Percentiles rank a stretch among this genome's conserved stretches.
phyloP scores from a whole-genome alignment of 2,113 vertebrate genomes.

The Connochaetes taurinus region DNA sequence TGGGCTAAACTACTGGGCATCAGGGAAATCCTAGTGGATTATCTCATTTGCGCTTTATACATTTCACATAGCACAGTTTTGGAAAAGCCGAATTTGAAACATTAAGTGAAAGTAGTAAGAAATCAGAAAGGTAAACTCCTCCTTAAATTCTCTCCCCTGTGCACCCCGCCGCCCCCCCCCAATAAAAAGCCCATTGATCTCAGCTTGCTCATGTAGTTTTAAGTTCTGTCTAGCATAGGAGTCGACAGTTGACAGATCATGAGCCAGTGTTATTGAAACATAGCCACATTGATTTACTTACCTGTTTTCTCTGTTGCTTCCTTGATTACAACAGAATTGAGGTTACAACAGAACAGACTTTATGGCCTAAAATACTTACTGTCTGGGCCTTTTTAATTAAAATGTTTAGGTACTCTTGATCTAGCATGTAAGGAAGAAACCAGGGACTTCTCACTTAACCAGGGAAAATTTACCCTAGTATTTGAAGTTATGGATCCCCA shows the following conservation, averaged over 20 bases:
- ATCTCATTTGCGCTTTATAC: neutral
- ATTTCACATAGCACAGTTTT: neutral
- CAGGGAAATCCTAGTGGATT: neutral
- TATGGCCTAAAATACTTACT: neutral
- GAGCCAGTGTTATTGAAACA: neutral
- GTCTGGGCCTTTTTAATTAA: neutral
- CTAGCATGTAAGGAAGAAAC: conserved; percentile 5
- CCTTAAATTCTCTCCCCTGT: neutral
- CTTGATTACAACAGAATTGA: neutral
- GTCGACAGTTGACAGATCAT: neutral
- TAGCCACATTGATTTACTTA: neutral
- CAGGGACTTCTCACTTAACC: neutral
- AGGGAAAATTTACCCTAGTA: neutral
- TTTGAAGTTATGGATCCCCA: neutral
- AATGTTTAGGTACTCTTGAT: neutral
- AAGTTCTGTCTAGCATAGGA: neutral
- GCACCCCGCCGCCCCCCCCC: accelerated
- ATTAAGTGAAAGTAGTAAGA: neutral
- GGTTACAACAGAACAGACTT: neutral
- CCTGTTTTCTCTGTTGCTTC: conserved; percentile 12
- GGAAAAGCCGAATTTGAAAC: neutral
- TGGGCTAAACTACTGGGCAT: neutral
- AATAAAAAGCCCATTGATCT: neutral
- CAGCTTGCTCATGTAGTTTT: neutral
- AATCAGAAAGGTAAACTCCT: neutral